A percentile compares a stretch with the other conserved stretches of the same genome.
Evolutionary conservation across 2,113 vertebrate genomes (phyloP).

Genomic region (Engraulis encrasicolus): DNA sequence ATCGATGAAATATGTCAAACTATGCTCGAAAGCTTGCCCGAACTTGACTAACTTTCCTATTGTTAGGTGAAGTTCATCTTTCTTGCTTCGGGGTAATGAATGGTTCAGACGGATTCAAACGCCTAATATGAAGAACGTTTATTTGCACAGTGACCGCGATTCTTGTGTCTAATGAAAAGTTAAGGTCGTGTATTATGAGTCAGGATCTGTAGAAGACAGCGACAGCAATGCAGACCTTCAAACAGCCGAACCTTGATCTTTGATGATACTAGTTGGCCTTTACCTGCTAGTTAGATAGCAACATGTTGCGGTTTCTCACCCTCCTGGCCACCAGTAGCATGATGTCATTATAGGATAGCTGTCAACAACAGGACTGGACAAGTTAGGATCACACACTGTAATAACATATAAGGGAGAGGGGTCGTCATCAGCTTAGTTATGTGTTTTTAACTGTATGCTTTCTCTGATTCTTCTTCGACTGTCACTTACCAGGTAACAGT

Average conservation of each 20-base stretch:
- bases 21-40: background rate
- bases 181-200: background rate
- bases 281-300: background rate
- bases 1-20: background rate
- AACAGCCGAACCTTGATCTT: constrained; percentile 9
- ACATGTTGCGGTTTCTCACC: background rate
- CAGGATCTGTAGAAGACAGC: background rate
- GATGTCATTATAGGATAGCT: too few species aligned
- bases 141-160: background rate
- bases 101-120: background rate
- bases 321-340: too few species aligned
- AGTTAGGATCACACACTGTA: background rate
- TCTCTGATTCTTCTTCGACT: background rate
- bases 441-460: background rate
- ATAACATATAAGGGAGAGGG: background rate
- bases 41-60: background rate
- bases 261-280: background rate
- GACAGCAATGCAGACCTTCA: background rate
- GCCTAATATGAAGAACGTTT: background rate
- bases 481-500: background rate
- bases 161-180: background rate
- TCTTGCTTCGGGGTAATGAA: background rate
- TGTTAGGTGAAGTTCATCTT: background rate
- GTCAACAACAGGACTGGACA: background rate
- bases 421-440: background rate